A percentile compares a stretch with the other conserved stretches of the same genome.
These are phyloP conservation scores for Watsonalla cultraria DNA, from an alignment of 2,888 invertebrate genomes.

Conservation along the genomic window DNA sequence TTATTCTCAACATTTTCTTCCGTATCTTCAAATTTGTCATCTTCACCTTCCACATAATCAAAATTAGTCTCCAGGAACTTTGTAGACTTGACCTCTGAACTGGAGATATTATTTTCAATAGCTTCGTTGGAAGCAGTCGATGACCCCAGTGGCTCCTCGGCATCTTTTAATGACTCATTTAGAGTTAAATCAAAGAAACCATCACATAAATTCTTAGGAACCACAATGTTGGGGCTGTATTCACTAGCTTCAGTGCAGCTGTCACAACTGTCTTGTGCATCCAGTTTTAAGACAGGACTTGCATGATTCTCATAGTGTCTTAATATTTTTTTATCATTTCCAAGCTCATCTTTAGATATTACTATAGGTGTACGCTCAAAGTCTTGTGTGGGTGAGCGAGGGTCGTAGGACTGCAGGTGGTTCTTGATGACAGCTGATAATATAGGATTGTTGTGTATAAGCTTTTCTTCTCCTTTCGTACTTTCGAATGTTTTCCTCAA, in stretches of 20 bases:
- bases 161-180: constrained; percentile 55
- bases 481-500: constrained; percentile 69
- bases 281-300: constrained; percentile 43
- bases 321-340: constrained; percentile 29
- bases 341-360: constrained; percentile 38
- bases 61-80: constrained; percentile 80
- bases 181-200: constrained; percentile 56
- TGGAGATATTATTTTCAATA: constrained; percentile 52
- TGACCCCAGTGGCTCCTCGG: constrained; percentile 56
- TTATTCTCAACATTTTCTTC: constrained; percentile 22
- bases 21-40: constrained; percentile 41
- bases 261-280: constrained; percentile 37
- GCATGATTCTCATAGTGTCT: constrained; percentile 32
- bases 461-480: constrained; percentile 52
- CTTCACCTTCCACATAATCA: constrained; percentile 71
- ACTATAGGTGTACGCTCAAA: constrained; percentile 80
- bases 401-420: constrained; percentile 73
- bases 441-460: constrained; percentile 68
- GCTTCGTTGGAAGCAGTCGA: constrained; percentile 64
- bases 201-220: constrained; percentile 62
- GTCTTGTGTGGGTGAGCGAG: constrained; percentile 79
- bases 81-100: constrained; percentile 49
- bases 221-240: constrained; percentile 43
- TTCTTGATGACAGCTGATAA: constrained; percentile 70
- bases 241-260: constrained; percentile 41